These are phyloP conservation scores for Oryzias melastigma DNA, from an alignment of 2,113 vertebrate genomes.

Conservation along the genomic window DNA sequence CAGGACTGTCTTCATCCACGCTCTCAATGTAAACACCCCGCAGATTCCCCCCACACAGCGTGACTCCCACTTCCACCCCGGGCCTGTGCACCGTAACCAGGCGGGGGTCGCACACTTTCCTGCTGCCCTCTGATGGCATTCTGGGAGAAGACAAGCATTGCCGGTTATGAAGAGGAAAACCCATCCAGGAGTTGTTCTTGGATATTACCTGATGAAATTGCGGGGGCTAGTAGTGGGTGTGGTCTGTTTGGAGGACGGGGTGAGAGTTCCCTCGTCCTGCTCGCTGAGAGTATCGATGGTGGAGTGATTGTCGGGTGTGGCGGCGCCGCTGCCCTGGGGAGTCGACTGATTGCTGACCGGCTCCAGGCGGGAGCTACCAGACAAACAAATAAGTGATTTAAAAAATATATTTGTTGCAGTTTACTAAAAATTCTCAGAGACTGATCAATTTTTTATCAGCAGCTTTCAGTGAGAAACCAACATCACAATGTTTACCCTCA, in stretches of 20 bases:
- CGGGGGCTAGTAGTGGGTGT: slow-evolving; percentile 87
- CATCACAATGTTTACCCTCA: no score
- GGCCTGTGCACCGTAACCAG: slow-evolving; percentile 84
- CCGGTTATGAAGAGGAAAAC: no score
- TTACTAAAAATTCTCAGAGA: background rate
- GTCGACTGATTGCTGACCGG: slow-evolving; percentile 84
- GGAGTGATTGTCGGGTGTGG: slow-evolving; percentile 90
- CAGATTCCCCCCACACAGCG: slow-evolving; percentile 92
- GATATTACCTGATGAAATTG: slow-evolving; percentile 81
- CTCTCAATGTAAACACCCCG: slow-evolving; percentile 92
- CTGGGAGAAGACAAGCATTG: slow-evolving; percentile 39
- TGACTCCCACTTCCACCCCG: slow-evolving; percentile 90
- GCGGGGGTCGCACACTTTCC: slow-evolving; percentile 82
- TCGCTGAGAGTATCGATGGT: slow-evolving; percentile 92
- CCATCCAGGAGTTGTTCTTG: no score
- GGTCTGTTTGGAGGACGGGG: slow-evolving; percentile 91
- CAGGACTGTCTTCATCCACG: slow-evolving; percentile 91
- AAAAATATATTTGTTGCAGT: background rate
- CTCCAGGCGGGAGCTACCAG: slow-evolving; percentile 87
- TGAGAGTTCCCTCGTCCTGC: slow-evolving; percentile 94
- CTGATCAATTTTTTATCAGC: no score
- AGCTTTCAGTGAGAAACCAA: no score
- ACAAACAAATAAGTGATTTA: background rate
- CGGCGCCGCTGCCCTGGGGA: slow-evolving; percentile 84
- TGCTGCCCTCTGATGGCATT: slow-evolving; percentile 78